Conservation (phyloP, 2,888 invertebrate species). For the Hanleya hanleyi region DNA sequence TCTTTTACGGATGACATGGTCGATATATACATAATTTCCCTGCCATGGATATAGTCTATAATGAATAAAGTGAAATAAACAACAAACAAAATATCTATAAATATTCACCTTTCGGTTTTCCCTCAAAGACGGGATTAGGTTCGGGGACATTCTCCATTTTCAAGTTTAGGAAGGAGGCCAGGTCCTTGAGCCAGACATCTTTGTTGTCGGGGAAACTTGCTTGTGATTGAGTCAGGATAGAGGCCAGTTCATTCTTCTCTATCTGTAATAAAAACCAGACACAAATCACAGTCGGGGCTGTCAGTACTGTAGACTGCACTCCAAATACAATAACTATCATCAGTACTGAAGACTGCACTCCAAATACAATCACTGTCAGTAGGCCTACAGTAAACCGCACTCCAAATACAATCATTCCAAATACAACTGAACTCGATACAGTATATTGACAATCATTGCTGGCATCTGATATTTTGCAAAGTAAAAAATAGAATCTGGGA, state of each 20-base stretch:
- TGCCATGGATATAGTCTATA: too few species aligned
- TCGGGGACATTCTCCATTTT: slow-evolving; percentile 64
- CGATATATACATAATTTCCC: too few species aligned
- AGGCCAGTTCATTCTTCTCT: slow-evolving; percentile 63
- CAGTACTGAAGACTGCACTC: neutral
- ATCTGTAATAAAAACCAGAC: slow-evolving; percentile 61
- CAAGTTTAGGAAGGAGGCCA: slow-evolving; percentile 69
- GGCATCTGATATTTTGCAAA: too few species aligned
- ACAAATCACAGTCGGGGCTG: neutral
- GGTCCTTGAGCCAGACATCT: slow-evolving; percentile 72
- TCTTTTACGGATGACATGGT: too few species aligned
- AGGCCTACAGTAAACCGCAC: too few species aligned
- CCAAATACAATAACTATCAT: neutral
- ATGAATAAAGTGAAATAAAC: too few species aligned
- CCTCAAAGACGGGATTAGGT: slow-evolving; percentile 59
- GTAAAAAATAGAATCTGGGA: too few species aligned
- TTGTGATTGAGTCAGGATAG: slow-evolving; percentile 61
- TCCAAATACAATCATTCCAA: too few species aligned
- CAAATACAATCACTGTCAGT: neutral
- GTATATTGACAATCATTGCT: too few species aligned
- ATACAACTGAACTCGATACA: too few species aligned
- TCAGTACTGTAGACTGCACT: too few species aligned
- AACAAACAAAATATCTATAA: too few species aligned
- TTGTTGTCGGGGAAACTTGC: slow-evolving; percentile 69
- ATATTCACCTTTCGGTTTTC: slow-evolving; percentile 66